Evolutionary conservation across 2,113 vertebrate species (phyloP).

Genomic region (Sula dactylatra): DNA sequence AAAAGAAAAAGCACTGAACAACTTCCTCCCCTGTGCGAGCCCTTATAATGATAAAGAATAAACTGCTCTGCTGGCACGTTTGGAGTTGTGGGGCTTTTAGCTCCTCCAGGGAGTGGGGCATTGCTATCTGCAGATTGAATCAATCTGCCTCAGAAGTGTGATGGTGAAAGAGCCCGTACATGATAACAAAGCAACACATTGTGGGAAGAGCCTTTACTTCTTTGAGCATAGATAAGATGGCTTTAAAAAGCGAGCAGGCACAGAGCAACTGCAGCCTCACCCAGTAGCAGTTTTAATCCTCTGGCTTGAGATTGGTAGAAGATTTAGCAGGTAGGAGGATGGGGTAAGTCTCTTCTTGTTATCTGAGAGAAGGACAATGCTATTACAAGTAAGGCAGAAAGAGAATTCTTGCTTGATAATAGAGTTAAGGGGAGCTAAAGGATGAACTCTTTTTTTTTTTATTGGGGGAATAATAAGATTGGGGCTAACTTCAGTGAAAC

Average conservation of each 20-base stretch:
- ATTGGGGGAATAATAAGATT: background rate
- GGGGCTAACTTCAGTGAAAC: background rate
- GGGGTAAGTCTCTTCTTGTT: slow-evolving; percentile 29
- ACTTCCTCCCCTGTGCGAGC: background rate
- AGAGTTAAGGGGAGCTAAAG: slow-evolving; percentile 28
- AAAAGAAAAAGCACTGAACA: background rate
- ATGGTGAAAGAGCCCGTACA: background rate
- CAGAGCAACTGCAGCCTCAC: slow-evolving; percentile 18
- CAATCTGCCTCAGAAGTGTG: background rate
- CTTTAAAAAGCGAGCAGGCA: slow-evolving; percentile 18
- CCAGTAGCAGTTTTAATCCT: slow-evolving; percentile 36
- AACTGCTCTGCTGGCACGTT: background rate
- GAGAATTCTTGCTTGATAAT: slow-evolving; percentile 52
- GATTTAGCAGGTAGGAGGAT: slow-evolving; percentile 33
- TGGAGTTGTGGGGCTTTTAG: background rate
- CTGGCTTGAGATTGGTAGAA: background rate
- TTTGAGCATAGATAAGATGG: background rate
- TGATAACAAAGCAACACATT: background rate
- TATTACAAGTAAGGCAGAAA: slow-evolving; percentile 38
- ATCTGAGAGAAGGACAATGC: slow-evolving; percentile 36
- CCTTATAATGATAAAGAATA: background rate
- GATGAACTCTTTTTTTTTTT: background rate
- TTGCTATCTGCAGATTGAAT: slow-evolving; percentile 47
- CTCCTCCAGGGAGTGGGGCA: background rate
- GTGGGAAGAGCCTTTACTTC: slow-evolving; percentile 40